A percentile compares a stretch with the other conserved stretches of the same genome.
Conservation (phyloP, 2,888 invertebrate genomes). For the Blastobasis lacticolella region DNA sequence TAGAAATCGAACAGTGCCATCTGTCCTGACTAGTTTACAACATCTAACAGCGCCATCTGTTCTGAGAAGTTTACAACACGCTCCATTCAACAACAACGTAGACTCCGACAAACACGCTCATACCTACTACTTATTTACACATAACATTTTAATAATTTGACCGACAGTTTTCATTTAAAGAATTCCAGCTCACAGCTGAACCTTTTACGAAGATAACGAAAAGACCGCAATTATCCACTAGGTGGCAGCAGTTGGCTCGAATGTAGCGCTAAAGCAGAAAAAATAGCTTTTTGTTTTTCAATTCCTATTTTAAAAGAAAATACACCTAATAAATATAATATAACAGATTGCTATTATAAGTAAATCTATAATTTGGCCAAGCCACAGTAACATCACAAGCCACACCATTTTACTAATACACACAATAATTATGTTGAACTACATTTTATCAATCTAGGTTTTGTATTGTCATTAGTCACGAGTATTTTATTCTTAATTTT, state of each 20-base stretch:
- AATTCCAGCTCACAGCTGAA: background rate
- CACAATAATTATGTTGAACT: background rate
- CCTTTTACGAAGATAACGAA: background rate
- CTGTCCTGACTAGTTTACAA: background rate
- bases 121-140: constrained; percentile 52
- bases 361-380: constrained; percentile 7
- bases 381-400: constrained; percentile 8
- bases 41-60: background rate
- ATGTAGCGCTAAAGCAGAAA: too few species aligned
- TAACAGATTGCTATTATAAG: background rate
- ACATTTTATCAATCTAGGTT: constrained; percentile 27
- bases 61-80: too few species aligned
- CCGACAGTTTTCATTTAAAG: constrained; percentile 35
- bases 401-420: constrained; percentile 7
- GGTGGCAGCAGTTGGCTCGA: constrained; percentile 16
- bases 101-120: constrained; percentile 5
- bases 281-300: too few species aligned
- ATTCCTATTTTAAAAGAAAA: too few species aligned
- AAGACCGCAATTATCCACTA: constrained; percentile 25
- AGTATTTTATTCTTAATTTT: constrained; percentile 19
- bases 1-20: too few species aligned
- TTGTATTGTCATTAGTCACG: constrained; percentile 66
- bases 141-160: constrained; percentile 52
- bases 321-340: too few species aligned
- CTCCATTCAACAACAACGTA: too few species aligned